phyloP scores from a whole-genome alignment of 2,888 invertebrate genomes.

The Noctua comes region DNA sequence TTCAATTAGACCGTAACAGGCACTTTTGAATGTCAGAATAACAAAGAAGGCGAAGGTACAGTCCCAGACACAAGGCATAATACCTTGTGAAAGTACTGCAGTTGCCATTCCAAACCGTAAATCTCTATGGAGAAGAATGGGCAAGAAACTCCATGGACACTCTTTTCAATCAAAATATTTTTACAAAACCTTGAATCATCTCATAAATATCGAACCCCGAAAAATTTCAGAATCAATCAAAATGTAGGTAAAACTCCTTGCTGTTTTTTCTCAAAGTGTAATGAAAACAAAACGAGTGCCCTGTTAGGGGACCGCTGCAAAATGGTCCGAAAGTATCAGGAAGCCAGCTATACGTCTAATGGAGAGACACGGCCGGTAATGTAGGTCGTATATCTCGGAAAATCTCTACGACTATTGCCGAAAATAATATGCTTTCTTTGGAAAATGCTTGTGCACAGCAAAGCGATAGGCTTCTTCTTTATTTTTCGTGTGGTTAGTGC shows the following conservation, averaged over 20 bases:
- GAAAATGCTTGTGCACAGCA: conserved; percentile 29
- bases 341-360: conserved; percentile 73
- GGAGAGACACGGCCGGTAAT: conserved; percentile 76
- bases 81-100: too few relatives aligned
- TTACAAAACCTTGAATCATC: too few relatives aligned
- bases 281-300: conserved; percentile 45
- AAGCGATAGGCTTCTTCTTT: too few relatives aligned
- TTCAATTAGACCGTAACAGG: too few relatives aligned
- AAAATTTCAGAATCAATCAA: neutral
- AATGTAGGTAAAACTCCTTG: neutral
- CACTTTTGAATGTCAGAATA: too few relatives aligned
- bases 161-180: too few relatives aligned
- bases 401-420: conserved; percentile 65
- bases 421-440: conserved; percentile 65
- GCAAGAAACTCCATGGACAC: too few relatives aligned
- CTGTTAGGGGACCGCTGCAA: conserved; percentile 47
- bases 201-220: neutral
- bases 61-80: too few relatives aligned
- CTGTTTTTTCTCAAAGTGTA: conserved; percentile 15
- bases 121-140: too few relatives aligned
- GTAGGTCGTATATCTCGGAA: conserved; percentile 75
- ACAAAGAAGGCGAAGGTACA: too few relatives aligned
- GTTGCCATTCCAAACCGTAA: too few relatives aligned
- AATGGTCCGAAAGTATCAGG: conserved; percentile 64
- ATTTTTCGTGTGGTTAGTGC: too few relatives aligned